These are phyloP conservation scores for Silvanus unidentatus DNA, from an alignment of 2,888 invertebrate genomes.

Conservation along the genomic window DNA sequence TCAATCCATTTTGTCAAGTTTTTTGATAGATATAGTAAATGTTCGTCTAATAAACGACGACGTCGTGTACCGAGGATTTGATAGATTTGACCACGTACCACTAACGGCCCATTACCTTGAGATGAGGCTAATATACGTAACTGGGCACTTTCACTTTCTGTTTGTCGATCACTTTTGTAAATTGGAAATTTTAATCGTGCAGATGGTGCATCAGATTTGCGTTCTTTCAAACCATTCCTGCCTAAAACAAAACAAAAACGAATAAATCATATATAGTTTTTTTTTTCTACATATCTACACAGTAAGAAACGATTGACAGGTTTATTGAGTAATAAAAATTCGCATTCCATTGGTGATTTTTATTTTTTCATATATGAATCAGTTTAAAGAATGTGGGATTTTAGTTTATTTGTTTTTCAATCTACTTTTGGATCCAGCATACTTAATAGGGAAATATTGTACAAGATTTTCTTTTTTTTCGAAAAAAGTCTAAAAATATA, in stretches of 20 bases:
- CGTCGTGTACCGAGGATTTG: constrained; percentile 43
- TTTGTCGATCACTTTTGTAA: constrained; percentile 12
- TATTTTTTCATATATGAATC: too few relatives aligned
- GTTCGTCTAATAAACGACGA: constrained; percentile 40
- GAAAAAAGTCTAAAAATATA: constrained; percentile 12
- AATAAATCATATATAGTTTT: constrained; percentile 7
- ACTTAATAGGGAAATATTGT: constrained; percentile 14
- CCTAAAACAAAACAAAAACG: constrained; percentile 32
- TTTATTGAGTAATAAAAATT: not conserved
- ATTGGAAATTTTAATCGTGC: constrained; percentile 35
- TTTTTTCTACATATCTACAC: too few relatives aligned
- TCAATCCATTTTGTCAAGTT: constrained; percentile 54
- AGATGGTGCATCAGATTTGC: constrained; percentile 24
- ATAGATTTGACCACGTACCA: constrained; percentile 37
- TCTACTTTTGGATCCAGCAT: constrained; percentile 14
- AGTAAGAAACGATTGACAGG: too few relatives aligned
- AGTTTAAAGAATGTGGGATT: not conserved
- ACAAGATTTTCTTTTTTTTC: not conserved
- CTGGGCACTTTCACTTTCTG: constrained; percentile 46
- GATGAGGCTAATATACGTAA: constrained; percentile 45
- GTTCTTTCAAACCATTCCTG: constrained; percentile 27
- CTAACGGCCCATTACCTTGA: constrained; percentile 20
- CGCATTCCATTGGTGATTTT: constrained; percentile 10
- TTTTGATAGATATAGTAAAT: constrained; percentile 38
- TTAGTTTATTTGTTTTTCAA: constrained; percentile 24